Evolutionary conservation across 2,113 vertebrate species (phyloP), one percentile per base, ranked within the genome.

Genomic region (Falco punctatus): DNA sequence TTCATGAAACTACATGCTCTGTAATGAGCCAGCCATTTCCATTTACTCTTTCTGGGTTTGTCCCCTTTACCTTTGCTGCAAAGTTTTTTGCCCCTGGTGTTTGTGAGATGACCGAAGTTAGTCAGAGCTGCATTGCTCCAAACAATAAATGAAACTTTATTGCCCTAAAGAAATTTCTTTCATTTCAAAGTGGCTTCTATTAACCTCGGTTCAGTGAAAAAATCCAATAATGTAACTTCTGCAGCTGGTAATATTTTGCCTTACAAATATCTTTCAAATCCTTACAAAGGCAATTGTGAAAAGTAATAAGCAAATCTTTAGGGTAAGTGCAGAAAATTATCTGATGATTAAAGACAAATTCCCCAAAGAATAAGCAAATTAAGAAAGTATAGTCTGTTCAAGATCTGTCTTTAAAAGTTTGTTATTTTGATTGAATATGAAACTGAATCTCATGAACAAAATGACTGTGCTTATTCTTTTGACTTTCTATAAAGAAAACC

Each of bases 281-380:
- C 58, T 95, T 77, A 72, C 52, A 88, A 84, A 92, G 15, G 66
- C 27, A 86, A 82, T 57, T 88, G 16, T 85, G 81, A 90, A 96
- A 95, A 97, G 80, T 67, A 92, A 82, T 77, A 92, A 94, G 84
- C 19, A 96, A 69, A 91, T 67, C 24, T 72, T 91, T 58, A 73
- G 46, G 70, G 35, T 85, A 95, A 91, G 77, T 82, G 51, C 59
- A 80, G 51, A 92, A 79, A 81, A 88, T 72, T 85, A 49, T 81
- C 33, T 64, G 13, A 46, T 69, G 24, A 38, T 81, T 94, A 83
- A 90, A 74, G 52, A 67, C 18, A 84, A 92, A 77, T 77, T 93
- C 17, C 44, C 28, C n/a, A 64, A 83, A 88, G 59, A 49, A 70
- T 94, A 94, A 92, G n/a, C 23, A 86, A 81, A 92, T 59, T 46